These are phyloP conservation scores for Podarcis muralis DNA, from an alignment of 2,113 vertebrate genomes.

Conservation along the genomic window DNA sequence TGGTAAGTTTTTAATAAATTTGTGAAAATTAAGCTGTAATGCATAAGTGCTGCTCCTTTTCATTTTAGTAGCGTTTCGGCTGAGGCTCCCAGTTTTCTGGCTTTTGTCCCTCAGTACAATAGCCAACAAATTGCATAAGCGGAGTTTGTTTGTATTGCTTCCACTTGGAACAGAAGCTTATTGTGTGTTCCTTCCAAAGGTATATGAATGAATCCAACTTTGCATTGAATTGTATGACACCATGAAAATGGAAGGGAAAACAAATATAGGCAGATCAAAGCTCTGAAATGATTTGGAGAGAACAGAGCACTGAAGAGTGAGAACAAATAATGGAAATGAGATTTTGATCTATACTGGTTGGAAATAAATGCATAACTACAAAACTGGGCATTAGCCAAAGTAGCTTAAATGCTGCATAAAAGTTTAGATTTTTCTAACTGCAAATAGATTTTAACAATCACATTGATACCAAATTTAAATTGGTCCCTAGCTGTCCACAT, in stretches of 20 bases:
- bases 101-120: conserved; percentile 4
- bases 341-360: background rate
- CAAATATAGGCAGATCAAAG: background rate
- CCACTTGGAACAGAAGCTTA: background rate
- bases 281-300: background rate
- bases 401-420: background rate
- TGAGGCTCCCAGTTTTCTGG: background rate
- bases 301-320: background rate
- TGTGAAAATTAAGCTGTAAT: conserved; percentile 16
- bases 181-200: background rate
- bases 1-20: conserved; percentile 80
- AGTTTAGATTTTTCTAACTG: conserved; percentile 16
- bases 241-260: conserved; percentile 29
- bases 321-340: background rate
- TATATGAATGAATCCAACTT: conserved; percentile 9
- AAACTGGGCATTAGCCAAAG: background rate
- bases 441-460: background rate
- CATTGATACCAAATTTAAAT: conserved; percentile 33
- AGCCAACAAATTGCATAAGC: conserved; percentile 1
- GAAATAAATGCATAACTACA: background rate
- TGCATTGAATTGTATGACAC: background rate
- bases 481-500: background rate
- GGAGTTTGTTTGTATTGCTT: background rate
- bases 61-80: background rate
- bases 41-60: background rate